Percentiles rank a stretch among this genome's conserved stretches.
These are phyloP conservation scores for Pandion haliaetus DNA, from an alignment of 2,113 vertebrate species.

Conservation along the genomic window DNA sequence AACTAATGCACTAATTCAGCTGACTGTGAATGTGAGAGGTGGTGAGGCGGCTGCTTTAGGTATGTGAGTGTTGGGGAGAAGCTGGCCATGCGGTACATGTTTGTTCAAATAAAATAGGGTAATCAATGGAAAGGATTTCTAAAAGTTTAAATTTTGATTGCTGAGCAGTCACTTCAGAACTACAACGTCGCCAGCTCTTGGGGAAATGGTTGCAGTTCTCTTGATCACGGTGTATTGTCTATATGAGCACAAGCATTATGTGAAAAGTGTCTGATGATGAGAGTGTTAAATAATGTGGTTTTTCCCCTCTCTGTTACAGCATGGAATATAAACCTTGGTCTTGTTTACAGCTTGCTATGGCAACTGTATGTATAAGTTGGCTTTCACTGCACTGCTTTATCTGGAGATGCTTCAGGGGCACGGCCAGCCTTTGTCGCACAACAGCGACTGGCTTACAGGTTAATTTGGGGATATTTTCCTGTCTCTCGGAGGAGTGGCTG, in stretches of 20 bases:
- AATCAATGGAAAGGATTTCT: neutral
- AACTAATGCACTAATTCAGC: neutral
- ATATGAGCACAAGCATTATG: neutral
- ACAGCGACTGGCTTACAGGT: neutral
- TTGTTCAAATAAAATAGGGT: neutral
- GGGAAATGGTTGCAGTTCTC: neutral
- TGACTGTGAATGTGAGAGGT: neutral
- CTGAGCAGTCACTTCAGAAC: neutral
- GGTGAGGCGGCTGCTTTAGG: neutral
- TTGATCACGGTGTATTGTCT: rapidly evolving
- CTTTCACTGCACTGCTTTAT: neutral
- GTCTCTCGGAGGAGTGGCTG: neutral
- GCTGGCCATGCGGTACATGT: rapidly evolving
- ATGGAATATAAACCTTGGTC: rapidly evolving
- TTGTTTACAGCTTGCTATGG: neutral
- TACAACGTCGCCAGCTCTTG: neutral
- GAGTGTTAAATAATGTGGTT: neutral
- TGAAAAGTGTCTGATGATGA: neutral
- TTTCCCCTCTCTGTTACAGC: neutral
- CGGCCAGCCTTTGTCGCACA: neutral
- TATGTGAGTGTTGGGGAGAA: neutral
- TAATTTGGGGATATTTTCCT: neutral
- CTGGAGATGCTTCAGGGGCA: neutral
- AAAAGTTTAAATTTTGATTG: rapidly evolving
- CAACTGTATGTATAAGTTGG: neutral